Percentiles rank a stretch among this genome's conserved stretches.
phyloP scores from a whole-genome alignment of 2,113 vertebrate genomes.

The Sebastes fasciatus region DNA sequence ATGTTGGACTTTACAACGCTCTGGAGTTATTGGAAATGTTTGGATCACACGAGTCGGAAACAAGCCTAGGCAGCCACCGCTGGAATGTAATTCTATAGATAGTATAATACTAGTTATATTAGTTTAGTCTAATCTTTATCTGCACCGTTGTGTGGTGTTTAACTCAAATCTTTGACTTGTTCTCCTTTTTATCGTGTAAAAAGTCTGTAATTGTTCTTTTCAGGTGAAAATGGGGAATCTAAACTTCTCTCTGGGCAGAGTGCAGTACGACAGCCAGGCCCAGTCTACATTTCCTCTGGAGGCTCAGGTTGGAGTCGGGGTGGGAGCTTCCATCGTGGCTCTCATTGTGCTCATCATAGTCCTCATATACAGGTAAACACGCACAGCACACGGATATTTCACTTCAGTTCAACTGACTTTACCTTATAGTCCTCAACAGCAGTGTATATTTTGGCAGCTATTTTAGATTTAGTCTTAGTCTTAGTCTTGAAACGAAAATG shows the following conservation, averaged over 20 bases:
- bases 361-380: slow-evolving; percentile 92
- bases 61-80: too few species aligned
- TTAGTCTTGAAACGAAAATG: too few species aligned
- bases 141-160: neutral
- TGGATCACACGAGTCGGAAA: neutral
- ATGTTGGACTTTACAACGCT: neutral
- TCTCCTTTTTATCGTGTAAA: neutral
- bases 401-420: neutral
- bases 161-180: neutral
- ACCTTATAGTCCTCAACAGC: neutral
- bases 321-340: slow-evolving; percentile 93
- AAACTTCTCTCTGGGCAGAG: slow-evolving; percentile 91
- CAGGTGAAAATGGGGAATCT: slow-evolving; percentile 97
- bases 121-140: too few species aligned
- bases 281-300: slow-evolving; percentile 91
- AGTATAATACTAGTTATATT: too few species aligned
- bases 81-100: too few species aligned
- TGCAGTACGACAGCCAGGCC: slow-evolving; percentile 93
- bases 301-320: slow-evolving; percentile 94
- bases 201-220: neutral
- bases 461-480: too few species aligned
- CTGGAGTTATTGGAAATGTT: neutral
- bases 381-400: neutral
- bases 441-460: too few species aligned
- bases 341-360: slow-evolving; percentile 95